phyloP scores from a whole-genome alignment of 2,888 invertebrate species.

The Penaeus monodon region DNA sequence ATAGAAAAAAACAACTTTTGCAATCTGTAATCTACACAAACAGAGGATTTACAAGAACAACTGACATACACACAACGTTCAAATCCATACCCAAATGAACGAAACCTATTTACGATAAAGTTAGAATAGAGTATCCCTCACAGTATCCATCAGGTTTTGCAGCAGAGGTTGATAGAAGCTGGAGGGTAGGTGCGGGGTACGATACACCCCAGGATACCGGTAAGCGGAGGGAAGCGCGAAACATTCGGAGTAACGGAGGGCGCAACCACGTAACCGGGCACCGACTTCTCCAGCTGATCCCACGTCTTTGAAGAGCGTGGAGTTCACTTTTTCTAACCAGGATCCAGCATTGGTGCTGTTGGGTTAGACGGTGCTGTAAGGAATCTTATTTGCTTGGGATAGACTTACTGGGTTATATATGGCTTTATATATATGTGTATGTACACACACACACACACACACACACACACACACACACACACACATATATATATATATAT shows the following conservation, averaged over 20 bases:
- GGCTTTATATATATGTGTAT: no score
- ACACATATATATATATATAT: no score
- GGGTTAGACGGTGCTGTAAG: no score
- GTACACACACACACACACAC: no score
- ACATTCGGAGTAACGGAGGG: constrained; percentile 37
- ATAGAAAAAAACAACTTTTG: no score
- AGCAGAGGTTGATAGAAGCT: constrained; percentile 35
- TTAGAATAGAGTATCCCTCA: constrained; percentile 25
- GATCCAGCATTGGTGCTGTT: constrained; percentile 39
- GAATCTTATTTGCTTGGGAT: no score
- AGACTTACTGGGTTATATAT: no score
- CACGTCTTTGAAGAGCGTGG: constrained; percentile 26
- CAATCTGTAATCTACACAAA: no score
- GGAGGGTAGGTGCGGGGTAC: constrained; percentile 15
- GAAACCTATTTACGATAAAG: background rate
- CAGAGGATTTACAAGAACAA: no score
- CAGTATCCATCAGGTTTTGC: constrained; percentile 40
- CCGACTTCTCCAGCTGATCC: constrained; percentile 28
- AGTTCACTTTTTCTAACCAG: constrained; percentile 41
- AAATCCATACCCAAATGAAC: background rate
- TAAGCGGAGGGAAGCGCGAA: constrained; percentile 35
- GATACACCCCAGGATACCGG: constrained; percentile 40
- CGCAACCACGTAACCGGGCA: constrained; percentile 6
- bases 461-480: no score
- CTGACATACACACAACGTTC: no score